These are phyloP conservation scores for Lutraria lutraria DNA, from an alignment of 2,888 invertebrate genomes.

Conservation along the genomic window DNA sequence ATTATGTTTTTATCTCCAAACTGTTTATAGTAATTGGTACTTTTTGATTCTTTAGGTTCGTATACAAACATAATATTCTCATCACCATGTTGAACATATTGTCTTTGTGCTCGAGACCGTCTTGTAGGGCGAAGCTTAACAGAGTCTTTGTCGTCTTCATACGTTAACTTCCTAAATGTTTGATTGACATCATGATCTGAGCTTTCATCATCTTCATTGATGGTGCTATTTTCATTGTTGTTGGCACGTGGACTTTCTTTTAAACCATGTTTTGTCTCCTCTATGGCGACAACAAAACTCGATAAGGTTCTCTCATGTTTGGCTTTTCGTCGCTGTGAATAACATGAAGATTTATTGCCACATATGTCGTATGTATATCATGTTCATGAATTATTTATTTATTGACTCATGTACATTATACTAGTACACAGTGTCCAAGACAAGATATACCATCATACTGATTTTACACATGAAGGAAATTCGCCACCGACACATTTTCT, in stretches of 20 bases:
- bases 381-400: not conserved
- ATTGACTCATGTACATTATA: not conserved
- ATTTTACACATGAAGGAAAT: too few species aligned
- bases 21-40: slow-evolving; percentile 32
- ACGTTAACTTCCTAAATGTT: not conserved
- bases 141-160: not conserved
- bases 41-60: slow-evolving; percentile 33
- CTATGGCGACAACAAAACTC: not conserved
- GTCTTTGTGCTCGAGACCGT: not conserved
- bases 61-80: slow-evolving; percentile 35
- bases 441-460: too few species aligned
- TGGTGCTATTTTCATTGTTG: not conserved
- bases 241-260: not conserved
- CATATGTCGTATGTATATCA: too few species aligned
- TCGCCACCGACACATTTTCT: too few species aligned
- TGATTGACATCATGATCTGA: not conserved
- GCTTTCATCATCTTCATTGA: not conserved
- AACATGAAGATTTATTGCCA: not conserved
- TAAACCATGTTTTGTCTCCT: not conserved
- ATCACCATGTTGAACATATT: slow-evolving; percentile 36
- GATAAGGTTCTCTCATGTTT: not conserved
- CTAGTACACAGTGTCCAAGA: too few species aligned
- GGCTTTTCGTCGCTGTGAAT: not conserved
- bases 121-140: not conserved
- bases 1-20: slow-evolving; percentile 39